Base-by-base conservation (phyloP, 2,888 invertebrate species). In the Lottia gigantea region DNA sequence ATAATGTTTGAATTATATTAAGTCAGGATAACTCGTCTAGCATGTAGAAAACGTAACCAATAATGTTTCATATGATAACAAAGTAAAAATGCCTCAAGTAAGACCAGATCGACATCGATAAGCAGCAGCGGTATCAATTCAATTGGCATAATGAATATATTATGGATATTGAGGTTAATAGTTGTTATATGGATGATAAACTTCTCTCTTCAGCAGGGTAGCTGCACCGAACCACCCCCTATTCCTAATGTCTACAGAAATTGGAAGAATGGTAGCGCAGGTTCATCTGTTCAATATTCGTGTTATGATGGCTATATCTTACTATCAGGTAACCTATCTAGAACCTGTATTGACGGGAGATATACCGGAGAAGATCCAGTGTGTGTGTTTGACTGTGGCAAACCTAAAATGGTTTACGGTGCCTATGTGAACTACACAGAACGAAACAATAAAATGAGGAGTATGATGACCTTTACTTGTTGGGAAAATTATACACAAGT, bases 161-260 rank as follows among this genome's bases (percentile, higher is more conserved):
- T 40, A 40, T 40, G 40, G 40, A 40, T 40, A 40, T 40, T 40
- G 40, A 40, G 11, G 11, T 8, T 40, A 8, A 8, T 40, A 6
- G 40, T 40, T 62, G 1, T 16, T 40, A 7, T n/a, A 64, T 23
- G 12, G 31, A 64, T 40, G 40, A 25, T 31, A 26, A 25, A 26
- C 19, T 8, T 31, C 16, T 61, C 8, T 45, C 15, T 31, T 19
- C 1, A 64, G 62, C 62, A 69, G 19, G n/a, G 14, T 19, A 40
- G 26, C 19, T 70, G 70, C 25, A 16, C 46, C 1, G 70, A 70
- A 45, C 70, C 70, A 2, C 62, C n/a, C 1, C 70, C 70, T n/a
- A 66, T 70, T 16, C 46, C 70, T 16, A 64, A 70, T 49, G 70
- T 66, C n/a, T 63, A 66, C 25, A 66, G 70, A 11, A 26, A n/a